Conservation (phyloP, 1,140 invertebrate species). For the Cecropterus lyciades region DNA sequence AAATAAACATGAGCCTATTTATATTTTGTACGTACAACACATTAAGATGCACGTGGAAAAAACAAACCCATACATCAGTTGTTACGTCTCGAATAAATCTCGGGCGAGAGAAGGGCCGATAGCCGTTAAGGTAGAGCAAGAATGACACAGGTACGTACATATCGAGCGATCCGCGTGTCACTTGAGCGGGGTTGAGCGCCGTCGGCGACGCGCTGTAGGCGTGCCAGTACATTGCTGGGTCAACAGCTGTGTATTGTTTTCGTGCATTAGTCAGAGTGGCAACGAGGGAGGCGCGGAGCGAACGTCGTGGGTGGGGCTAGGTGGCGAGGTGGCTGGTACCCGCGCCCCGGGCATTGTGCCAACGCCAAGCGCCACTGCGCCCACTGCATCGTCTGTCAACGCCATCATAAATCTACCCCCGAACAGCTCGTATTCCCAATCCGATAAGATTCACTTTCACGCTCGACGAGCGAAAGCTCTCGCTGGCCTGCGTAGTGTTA, state of each 20-base stretch:
- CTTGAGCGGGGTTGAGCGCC: conserved; percentile 30
- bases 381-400: conserved; percentile 61
- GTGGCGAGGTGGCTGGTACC: conserved; percentile 42
- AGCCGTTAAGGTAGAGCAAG: conserved; percentile 29
- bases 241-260: conserved; percentile 61
- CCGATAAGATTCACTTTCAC: conserved; percentile 43
- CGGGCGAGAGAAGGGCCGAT: conserved; percentile 21
- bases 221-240: conserved; percentile 58
- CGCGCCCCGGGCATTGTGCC: conserved; percentile 68
- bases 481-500: conserved; percentile 53
- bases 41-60: conserved; percentile 28
- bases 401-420: conserved; percentile 31
- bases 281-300: conserved; percentile 57
- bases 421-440: conserved; percentile 8
- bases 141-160: conserved; percentile 38
- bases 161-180: conserved; percentile 27
- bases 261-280: conserved; percentile 61
- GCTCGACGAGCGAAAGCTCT: conserved; percentile 24
- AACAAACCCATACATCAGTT: conserved; percentile 33
- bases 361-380: conserved; percentile 67
- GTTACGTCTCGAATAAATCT: conserved; percentile 23
- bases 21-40: neutral
- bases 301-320: conserved; percentile 53
- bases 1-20: conserved; percentile 8
- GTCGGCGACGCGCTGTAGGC: conserved; percentile 40